Evolutionary conservation across 2,113 vertebrate genomes (phyloP).

Genomic region (Ariopsis seemanni): DNA sequence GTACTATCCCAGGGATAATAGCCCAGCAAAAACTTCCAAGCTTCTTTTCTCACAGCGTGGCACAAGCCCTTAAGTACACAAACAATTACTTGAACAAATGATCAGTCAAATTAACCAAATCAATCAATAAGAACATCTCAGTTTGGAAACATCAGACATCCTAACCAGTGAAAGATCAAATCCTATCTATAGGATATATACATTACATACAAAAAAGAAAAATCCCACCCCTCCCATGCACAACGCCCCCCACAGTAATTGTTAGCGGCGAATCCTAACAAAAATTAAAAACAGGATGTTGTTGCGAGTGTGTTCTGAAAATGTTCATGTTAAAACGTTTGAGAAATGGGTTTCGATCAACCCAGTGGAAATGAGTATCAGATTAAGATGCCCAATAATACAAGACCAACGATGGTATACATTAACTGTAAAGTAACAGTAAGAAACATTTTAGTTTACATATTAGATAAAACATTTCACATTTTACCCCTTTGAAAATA

Average conservation of each 20-base stretch:
- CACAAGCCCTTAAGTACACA: conserved; percentile 80
- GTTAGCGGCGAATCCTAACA: background rate
- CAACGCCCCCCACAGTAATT: background rate
- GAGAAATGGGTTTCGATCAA: background rate
- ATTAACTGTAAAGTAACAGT: background rate
- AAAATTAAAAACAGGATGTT: background rate
- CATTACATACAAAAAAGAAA: background rate
- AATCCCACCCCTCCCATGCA: background rate
- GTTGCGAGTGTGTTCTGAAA: background rate
- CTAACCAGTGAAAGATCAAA: background rate
- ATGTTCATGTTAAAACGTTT: background rate
- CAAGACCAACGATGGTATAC: background rate
- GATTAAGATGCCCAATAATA: background rate
- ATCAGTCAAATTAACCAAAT: background rate
- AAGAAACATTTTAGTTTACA: background rate
- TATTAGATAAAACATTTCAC: background rate
- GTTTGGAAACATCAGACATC: background rate
- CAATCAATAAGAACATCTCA: background rate
- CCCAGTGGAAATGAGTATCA: background rate
- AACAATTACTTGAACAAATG: background rate
- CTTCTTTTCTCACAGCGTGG: conserved; percentile 86
- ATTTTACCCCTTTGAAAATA: conserved; percentile 90
- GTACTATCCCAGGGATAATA: conserved; percentile 93
- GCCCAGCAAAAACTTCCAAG: conserved; percentile 91
- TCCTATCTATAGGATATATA: background rate